Base-by-base conservation (phyloP, 37 sponge, comb jelly and placozoan species). In the Aplysina aerophoba region DNA sequence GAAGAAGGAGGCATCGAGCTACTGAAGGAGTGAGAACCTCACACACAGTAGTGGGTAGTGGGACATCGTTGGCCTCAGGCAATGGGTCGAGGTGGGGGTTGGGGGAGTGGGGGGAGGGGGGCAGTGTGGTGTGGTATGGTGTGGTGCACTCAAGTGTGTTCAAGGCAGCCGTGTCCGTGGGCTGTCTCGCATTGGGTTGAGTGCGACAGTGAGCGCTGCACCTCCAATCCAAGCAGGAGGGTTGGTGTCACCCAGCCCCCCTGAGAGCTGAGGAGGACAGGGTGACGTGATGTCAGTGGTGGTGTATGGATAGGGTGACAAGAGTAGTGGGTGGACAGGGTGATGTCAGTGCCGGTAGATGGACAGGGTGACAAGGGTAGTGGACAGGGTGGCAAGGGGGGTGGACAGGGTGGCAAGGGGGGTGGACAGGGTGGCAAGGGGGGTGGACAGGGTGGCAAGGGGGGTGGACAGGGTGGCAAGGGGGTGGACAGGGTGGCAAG, bases 1-100 rank as follows among this genome's bases (percentile, higher is more conserved):
- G 73, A 89, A 79, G 88, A 81, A 34, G 75, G 73, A 0, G 95
- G 90, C 4, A 57, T 96, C 58, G 88, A 91, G 21, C 83, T 89
- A 17, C 86, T 96, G 79, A 88, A 85, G 20, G 59, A 67, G 97
- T 96, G 41, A 85, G 88, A 64, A 21, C 21, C 75, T n/a, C n/a
- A 12, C 28, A 14, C 16, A 35, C 38, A 15, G 19, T 16, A 11
- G 54, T 4, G 41, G 72, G 50, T 44, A 44, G 50, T 22, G 13
- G 80, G 4, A 40, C 34, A 24, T 81, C 39, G 6, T 8, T 81
- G 4, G 68, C 54, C n/a, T 4, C 4, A 68, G 72, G 36, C 17
- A 53, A 73, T 84, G 71, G 0, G 50, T 64, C 21, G 14, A 67
- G 25, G 41, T 19, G 58, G 16, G 80, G 34, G 19, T 30, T n/a